Evolutionary conservation across 2,888 invertebrate species (phyloP).

Genomic region (Suillia variegata): DNA sequence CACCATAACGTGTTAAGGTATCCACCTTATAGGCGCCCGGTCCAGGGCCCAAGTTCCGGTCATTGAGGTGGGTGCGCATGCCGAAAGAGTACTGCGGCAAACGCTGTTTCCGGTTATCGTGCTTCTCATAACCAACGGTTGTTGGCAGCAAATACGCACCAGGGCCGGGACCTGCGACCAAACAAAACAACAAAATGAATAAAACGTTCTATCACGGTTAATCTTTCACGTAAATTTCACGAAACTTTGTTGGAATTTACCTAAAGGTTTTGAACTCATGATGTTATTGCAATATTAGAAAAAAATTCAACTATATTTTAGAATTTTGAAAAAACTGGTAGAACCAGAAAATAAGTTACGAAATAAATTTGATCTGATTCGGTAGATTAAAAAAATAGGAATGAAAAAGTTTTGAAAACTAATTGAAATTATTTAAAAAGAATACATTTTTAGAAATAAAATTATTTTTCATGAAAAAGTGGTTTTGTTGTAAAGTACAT

Average conservation of each 20-base stretch:
- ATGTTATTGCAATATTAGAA: slow-evolving; percentile 46
- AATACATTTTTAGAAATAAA: too few species aligned
- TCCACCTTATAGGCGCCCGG: slow-evolving; percentile 51
- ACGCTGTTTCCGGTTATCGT: slow-evolving; percentile 65
- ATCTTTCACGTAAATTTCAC: not conserved
- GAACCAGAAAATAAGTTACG: not conserved
- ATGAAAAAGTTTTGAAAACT: slow-evolving; percentile 22
- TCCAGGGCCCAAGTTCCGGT: slow-evolving; percentile 47
- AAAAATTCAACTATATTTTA: slow-evolving; percentile 34
- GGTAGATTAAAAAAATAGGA: slow-evolving; percentile 20
- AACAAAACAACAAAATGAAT: not conserved
- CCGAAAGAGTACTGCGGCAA: slow-evolving; percentile 61
- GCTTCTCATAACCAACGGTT: slow-evolving; percentile 65
- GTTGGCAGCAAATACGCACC: slow-evolving; percentile 66
- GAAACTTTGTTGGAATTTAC: slow-evolving; percentile 26
- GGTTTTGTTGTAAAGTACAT: too few species aligned
- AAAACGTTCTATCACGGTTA: not conserved
- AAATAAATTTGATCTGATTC: slow-evolving; percentile 10
- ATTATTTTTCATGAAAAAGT: too few species aligned
- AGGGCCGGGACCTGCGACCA: slow-evolving; percentile 66
- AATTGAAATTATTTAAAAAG: not conserved
- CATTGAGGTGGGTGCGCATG: slow-evolving; percentile 28
- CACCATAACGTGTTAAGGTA: slow-evolving; percentile 50
- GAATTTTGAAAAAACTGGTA: slow-evolving; percentile 33
- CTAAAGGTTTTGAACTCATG: slow-evolving; percentile 38